phyloP scores from a whole-genome alignment of 2,113 vertebrate genomes.

The Actinemys pallida region DNA sequence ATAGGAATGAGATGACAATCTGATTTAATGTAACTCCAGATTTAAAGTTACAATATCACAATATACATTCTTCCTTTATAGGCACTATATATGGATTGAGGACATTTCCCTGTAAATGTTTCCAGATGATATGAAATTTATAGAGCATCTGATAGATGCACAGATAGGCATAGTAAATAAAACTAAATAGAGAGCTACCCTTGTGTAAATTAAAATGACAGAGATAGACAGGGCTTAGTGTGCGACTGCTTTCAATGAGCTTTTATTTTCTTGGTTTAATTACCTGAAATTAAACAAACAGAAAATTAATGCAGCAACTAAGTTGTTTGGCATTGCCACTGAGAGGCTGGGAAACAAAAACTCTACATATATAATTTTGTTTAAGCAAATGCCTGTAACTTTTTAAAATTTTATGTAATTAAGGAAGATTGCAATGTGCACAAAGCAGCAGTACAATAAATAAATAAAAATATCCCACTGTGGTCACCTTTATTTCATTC shows the following conservation, averaged over 20 bases:
- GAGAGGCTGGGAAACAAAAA: constrained; percentile 30
- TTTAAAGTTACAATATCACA: constrained; percentile 62
- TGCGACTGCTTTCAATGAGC: constrained; percentile 26
- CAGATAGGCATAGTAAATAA: constrained; percentile 65
- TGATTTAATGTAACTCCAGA: constrained; percentile 64
- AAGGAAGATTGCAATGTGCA: background rate
- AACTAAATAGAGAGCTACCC: constrained; percentile 55
- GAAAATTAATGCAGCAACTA: constrained; percentile 35
- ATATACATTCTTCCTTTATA: constrained; percentile 56
- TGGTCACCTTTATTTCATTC: background rate
- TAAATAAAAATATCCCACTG: background rate
- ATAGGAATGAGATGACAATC: constrained; percentile 61
- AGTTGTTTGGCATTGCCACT: constrained; percentile 14
- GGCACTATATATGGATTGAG: constrained; percentile 43
- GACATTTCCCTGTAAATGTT: constrained; percentile 65
- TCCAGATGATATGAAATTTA: constrained; percentile 68
- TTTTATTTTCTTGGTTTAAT: constrained; percentile 53
- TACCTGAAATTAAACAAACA: constrained; percentile 58
- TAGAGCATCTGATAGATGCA: constrained; percentile 65
- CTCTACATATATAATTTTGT: constrained; percentile 45
- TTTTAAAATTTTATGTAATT: background rate
- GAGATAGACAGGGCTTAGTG: constrained; percentile 36
- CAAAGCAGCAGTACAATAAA: background rate
- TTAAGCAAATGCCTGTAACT: constrained; percentile 11
- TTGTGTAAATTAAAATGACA: constrained; percentile 31